phyloP scores from a whole-genome alignment of 2,113 vertebrate species.

The Hiodon alosoides region DNA sequence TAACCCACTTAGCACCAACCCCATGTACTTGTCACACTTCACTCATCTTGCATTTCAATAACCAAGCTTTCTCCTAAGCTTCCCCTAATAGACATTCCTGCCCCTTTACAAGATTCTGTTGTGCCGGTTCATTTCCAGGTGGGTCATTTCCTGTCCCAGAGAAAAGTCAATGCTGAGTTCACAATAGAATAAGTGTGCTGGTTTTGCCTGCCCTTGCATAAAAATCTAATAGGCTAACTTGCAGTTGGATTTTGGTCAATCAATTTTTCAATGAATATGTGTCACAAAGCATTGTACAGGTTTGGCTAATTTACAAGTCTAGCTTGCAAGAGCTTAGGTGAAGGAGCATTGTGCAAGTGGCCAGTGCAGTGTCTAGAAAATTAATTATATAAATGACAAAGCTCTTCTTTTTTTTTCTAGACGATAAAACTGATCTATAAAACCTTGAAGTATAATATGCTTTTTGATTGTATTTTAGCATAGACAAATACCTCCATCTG shows the following conservation, averaged over 20 bases:
- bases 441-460: background rate
- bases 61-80: background rate
- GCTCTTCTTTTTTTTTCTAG: background rate
- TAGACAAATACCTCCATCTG: conserved; percentile 38
- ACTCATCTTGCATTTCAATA: background rate
- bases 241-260: too few relatives aligned
- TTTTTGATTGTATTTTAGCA: background rate
- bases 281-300: background rate
- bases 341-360: background rate
- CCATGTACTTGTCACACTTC: background rate
- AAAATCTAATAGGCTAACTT: too few relatives aligned
- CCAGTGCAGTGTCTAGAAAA: background rate
- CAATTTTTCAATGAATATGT: too few relatives aligned
- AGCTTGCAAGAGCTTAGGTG: background rate
- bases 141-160: conserved; percentile 53
- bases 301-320: background rate
- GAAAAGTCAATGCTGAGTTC: background rate
- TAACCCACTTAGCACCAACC: background rate
- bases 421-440: background rate
- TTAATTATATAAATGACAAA: background rate
- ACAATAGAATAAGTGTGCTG: too few relatives aligned
- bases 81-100: background rate
- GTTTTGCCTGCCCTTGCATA: too few relatives aligned
- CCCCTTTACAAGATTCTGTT: conserved; percentile 11
- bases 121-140: conserved; percentile 14